A percentile compares a stretch with the other conserved stretches of the same genome.
Conservation (phyloP, 2,888 invertebrate genomes). For the Brachypalpus laphriformis region DNA sequence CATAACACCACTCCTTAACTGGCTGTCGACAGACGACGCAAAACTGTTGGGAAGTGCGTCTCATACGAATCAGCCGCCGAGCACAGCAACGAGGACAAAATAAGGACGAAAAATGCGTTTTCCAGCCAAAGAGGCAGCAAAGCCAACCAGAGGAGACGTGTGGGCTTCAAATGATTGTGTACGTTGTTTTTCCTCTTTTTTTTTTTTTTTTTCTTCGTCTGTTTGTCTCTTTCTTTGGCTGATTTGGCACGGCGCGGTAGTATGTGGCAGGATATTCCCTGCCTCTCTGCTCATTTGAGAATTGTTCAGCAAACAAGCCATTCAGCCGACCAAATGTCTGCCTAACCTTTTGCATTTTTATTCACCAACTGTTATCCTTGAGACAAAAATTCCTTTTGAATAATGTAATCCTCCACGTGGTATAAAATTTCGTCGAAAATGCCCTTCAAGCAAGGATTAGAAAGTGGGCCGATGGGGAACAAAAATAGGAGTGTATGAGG, state of each 20-base stretch:
- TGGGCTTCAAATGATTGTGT: constrained; percentile 20
- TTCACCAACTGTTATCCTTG: constrained; percentile 53
- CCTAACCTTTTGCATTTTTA: constrained; percentile 58
- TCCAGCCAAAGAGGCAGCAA: neutral
- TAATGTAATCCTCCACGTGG: constrained; percentile 58
- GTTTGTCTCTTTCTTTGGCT: neutral
- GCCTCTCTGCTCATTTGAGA: constrained; percentile 13
- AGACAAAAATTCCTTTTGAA: constrained; percentile 52
- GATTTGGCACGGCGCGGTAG: neutral
- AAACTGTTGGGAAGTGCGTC: neutral
- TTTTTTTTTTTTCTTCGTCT: neutral
- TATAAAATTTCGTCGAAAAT: constrained; percentile 24
- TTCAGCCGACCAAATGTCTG: constrained; percentile 51
- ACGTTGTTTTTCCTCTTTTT: neutral
- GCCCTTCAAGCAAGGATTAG: constrained; percentile 25
- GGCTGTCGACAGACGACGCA: neutral
- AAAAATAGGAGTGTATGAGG: too few species aligned
- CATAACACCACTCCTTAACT: constrained; percentile 6
- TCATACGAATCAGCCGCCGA: neutral
- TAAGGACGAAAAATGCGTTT: constrained; percentile 47
- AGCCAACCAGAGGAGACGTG: neutral
- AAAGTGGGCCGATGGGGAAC: too few species aligned
- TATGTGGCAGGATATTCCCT: constrained; percentile 24
- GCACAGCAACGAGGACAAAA: neutral
- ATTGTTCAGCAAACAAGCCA: constrained; percentile 31